These are phyloP conservation scores for Bruchidius siliquastri DNA, from an alignment of 2,888 invertebrate genomes.

Conservation along the genomic window DNA sequence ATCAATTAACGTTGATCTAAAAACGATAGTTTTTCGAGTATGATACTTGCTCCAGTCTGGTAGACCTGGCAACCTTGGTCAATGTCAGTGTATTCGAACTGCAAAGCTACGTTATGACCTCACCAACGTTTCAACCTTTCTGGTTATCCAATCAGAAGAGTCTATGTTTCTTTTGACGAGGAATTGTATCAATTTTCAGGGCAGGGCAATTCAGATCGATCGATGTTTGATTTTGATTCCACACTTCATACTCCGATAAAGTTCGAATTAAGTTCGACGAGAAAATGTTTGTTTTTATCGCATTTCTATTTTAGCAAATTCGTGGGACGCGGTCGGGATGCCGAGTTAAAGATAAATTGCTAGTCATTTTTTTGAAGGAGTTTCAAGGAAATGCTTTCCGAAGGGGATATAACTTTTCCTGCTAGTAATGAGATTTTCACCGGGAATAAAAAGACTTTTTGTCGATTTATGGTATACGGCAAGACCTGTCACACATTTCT, in stretches of 20 bases:
- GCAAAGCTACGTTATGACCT: too few relatives aligned
- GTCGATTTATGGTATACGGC: too few relatives aligned
- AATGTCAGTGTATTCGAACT: too few relatives aligned
- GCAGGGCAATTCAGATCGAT: background rate
- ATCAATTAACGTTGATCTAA: too few relatives aligned
- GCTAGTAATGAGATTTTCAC: background rate
- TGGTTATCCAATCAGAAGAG: background rate
- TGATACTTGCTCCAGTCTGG: too few relatives aligned
- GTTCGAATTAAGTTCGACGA: background rate
- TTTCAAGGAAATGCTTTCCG: background rate
- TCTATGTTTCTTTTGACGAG: background rate
- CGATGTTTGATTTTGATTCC: background rate
- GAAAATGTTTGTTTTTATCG: background rate
- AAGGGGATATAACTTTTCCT: background rate
- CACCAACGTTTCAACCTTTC: too few relatives aligned
- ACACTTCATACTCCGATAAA: background rate
- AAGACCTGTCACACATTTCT: too few relatives aligned
- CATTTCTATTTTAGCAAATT: background rate
- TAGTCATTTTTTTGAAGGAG: background rate
- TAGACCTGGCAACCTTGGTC: too few relatives aligned
- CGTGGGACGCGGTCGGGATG: background rate
- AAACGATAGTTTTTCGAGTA: too few relatives aligned
- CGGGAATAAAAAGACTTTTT: too few relatives aligned
- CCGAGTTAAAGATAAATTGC: background rate
- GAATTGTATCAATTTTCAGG: background rate